phyloP scores from a whole-genome alignment of 2,888 invertebrate species.

The Andrena praecox region DNA sequence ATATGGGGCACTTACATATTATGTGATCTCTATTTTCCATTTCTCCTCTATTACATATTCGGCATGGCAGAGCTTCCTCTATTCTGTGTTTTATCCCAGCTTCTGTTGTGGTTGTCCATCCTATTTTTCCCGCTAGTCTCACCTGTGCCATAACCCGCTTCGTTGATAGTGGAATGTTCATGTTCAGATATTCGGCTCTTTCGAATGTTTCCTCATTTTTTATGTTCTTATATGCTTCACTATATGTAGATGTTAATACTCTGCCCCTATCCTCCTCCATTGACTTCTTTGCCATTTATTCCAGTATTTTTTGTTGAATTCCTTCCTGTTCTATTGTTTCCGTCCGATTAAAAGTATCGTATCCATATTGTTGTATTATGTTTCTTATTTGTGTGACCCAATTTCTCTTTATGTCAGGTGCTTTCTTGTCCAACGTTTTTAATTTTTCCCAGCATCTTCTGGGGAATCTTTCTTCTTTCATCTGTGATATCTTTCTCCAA shows the following conservation, averaged over 20 bases:
- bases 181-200: not conserved
- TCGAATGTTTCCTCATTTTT: not conserved
- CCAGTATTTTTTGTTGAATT: not conserved
- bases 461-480: not conserved
- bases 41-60: too few species aligned
- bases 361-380: not conserved
- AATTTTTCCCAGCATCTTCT: not conserved
- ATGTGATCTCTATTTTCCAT: too few species aligned
- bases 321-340: not conserved
- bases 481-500: not conserved
- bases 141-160: not conserved
- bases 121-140: not conserved
- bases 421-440: not conserved
- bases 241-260: not conserved
- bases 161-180: not conserved
- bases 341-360: not conserved
- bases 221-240: not conserved
- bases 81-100: not conserved
- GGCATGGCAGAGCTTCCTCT: not conserved
- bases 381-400: not conserved
- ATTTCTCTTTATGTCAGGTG: slow-evolving; percentile 4
- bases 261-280: not conserved
- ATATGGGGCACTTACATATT: too few species aligned
- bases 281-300: not conserved
- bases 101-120: not conserved